A percentile compares a stretch with the other conserved stretches of the same genome.
These are phyloP conservation scores for Cinclus mexicanus DNA, from an alignment of 2,113 vertebrate genomes.

Conservation along the genomic window DNA sequence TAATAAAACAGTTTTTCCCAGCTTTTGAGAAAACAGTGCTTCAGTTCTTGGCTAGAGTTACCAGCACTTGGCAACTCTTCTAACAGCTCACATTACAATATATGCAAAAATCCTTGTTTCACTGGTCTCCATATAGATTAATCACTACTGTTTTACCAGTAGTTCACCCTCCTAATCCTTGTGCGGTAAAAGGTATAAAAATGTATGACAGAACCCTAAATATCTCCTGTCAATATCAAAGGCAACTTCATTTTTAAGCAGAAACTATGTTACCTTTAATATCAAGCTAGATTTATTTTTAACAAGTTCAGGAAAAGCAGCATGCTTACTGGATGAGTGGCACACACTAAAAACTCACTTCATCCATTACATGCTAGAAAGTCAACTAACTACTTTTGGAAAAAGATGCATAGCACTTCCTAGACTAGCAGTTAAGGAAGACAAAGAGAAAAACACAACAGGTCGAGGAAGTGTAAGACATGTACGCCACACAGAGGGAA, in stretches of 20 bases:
- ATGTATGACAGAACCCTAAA: neutral
- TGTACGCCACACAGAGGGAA: neutral
- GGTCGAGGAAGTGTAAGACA: neutral
- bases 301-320: neutral
- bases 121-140: neutral
- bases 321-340: neutral
- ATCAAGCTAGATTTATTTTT: neutral
- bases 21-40: neutral
- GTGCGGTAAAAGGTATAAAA: neutral
- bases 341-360: neutral
- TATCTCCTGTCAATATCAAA: neutral
- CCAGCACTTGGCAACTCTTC: neutral
- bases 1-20: neutral
- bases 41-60: neutral
- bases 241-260: neutral
- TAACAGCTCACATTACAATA: neutral
- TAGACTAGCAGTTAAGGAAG: neutral
- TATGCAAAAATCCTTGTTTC: neutral
- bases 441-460: neutral
- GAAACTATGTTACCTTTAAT: neutral
- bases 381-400: neutral
- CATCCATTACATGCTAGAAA: neutral
- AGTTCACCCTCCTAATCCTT: neutral
- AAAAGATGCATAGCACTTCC: neutral
- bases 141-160: neutral